Evolutionary conservation across 2,888 invertebrate species (phyloP).

Genomic region (Acleris cristana): DNA sequence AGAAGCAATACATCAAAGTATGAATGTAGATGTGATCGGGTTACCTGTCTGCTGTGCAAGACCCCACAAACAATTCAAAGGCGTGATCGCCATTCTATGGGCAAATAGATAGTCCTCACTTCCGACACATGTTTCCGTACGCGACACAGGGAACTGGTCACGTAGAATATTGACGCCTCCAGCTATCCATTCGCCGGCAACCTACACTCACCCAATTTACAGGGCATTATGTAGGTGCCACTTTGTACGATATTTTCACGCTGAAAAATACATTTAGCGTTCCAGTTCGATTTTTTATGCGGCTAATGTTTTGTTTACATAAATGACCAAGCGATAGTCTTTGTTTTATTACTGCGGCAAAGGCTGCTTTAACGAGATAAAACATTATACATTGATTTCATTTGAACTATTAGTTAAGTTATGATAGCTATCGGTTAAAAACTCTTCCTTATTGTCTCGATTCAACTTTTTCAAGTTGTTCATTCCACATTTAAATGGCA

Average conservation of each 20-base stretch:
- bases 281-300: background rate
- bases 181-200: constrained; percentile 70
- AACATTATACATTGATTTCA: too few species aligned
- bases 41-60: constrained; percentile 41
- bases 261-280: constrained; percentile 20
- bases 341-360: background rate
- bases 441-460: too few species aligned
- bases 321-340: background rate
- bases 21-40: constrained; percentile 40
- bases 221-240: constrained; percentile 36
- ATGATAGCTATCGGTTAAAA: too few species aligned
- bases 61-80: constrained; percentile 72
- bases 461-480: too few species aligned
- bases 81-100: constrained; percentile 72
- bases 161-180: constrained; percentile 83
- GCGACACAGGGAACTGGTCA: constrained; percentile 77
- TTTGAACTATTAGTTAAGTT: too few species aligned
- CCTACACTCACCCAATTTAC: constrained; percentile 51
- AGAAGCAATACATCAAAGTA: constrained; percentile 35
- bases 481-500: background rate
- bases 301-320: background rate
- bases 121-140: constrained; percentile 82
- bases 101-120: constrained; percentile 81
- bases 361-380: too few species aligned
- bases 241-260: constrained; percentile 33